These are phyloP conservation scores for Phenganax subtilis DNA, from an alignment of 92 coral and sea anemone genomes.

Conservation along the genomic window DNA sequence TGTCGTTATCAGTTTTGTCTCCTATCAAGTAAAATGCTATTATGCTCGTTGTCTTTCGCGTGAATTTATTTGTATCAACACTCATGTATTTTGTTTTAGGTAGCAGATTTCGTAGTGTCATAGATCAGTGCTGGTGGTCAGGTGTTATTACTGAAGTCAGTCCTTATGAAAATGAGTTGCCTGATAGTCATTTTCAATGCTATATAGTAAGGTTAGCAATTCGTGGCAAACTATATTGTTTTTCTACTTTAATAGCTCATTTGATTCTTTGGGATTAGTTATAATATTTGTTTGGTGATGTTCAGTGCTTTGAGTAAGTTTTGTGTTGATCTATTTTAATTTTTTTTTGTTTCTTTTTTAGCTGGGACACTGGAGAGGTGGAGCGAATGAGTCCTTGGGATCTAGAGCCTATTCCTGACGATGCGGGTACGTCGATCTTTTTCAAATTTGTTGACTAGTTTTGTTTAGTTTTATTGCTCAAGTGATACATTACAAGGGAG, in stretches of 20 bases:
- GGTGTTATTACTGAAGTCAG: conserved; percentile 80
- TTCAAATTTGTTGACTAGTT: too few relatives aligned
- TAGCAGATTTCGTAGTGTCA: conserved; percentile 90
- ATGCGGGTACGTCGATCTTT: conserved; percentile 50
- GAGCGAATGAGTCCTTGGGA: conserved; percentile 99
- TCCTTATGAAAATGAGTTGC: conserved; percentile 71
- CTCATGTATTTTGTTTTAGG: conserved; percentile 34
- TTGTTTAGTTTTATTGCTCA: too few relatives aligned
- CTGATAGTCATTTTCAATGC: conserved; percentile 83
- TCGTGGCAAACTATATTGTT: not conserved
- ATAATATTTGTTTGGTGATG: not conserved
- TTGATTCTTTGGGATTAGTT: not conserved
- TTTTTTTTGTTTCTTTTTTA: conserved; percentile 4
- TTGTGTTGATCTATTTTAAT: not conserved
- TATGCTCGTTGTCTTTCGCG: not conserved
- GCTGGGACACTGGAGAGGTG: conserved; percentile 97
- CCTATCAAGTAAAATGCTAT: not conserved
- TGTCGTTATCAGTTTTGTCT: conserved; percentile 11
- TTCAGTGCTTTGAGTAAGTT: not conserved
- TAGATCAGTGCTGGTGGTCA: conserved; percentile 99
- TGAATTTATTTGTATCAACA: too few relatives aligned
- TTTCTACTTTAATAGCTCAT: not conserved
- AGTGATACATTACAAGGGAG: too few relatives aligned
- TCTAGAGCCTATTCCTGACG: conserved; percentile 67
- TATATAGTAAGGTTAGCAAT: conserved; percentile 66